phyloP scores from a whole-genome alignment of 2,113 vertebrate genomes.

The Gambusia affinis region DNA sequence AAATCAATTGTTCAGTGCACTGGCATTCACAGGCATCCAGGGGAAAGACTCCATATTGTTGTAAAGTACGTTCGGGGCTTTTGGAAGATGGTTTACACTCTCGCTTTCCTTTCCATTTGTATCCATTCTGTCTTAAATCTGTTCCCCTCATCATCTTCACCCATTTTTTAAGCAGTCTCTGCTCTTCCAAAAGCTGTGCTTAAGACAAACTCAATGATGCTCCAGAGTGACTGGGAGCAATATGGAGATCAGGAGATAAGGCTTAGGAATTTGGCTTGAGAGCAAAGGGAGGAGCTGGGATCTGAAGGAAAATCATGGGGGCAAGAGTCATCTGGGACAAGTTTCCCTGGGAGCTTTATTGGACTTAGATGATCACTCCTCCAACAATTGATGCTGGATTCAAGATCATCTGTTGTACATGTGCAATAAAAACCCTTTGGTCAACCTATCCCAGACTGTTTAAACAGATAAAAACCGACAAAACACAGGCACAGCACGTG shows the following conservation, averaged over 20 bases:
- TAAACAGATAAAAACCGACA: constrained; percentile 60
- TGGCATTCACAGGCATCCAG: constrained; percentile 55
- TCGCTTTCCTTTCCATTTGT: constrained; percentile 26
- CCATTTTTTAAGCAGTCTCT: constrained; percentile 10
- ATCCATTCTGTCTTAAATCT: constrained; percentile 26
- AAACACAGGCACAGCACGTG: constrained; percentile 61
- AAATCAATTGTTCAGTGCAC: constrained; percentile 49
- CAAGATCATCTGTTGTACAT: constrained; percentile 64
- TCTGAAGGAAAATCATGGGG: constrained; percentile 68
- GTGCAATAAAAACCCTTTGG: constrained; percentile 67
- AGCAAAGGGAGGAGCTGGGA: constrained; percentile 48
- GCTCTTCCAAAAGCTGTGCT: constrained; percentile 22
- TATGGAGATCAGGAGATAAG: constrained; percentile 63
- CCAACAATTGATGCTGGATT: constrained; percentile 46
- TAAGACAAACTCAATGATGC: constrained; percentile 33
- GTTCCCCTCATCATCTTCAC: constrained; percentile 12
- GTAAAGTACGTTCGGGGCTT: constrained; percentile 34
- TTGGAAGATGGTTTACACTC: constrained; percentile 17
- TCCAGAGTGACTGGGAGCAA: constrained; percentile 62
- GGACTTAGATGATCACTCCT: constrained; percentile 73
- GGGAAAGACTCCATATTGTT: constrained; percentile 73
- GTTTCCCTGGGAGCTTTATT: constrained; percentile 66
- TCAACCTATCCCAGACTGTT: constrained; percentile 66
- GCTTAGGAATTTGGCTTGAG: constrained; percentile 54
- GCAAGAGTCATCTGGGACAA: constrained; percentile 59